A percentile compares a stretch with the other conserved stretches of the same genome.
phyloP scores from a whole-genome alignment of 2,888 invertebrate genomes.

The Diadromus collaris region DNA sequence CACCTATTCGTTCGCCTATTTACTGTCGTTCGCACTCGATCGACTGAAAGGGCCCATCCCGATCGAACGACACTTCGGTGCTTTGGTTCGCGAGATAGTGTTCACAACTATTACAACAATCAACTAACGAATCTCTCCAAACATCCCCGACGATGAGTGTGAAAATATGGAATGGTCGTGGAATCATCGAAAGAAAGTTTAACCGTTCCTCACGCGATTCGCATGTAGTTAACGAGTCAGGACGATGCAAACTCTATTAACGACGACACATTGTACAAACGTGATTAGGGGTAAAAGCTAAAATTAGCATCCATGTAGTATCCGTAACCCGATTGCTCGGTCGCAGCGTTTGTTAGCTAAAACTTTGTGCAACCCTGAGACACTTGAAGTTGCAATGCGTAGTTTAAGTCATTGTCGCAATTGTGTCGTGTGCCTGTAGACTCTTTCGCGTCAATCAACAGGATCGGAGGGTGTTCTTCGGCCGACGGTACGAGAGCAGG shows the following conservation, averaged over 20 bases:
- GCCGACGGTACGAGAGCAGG: slow-evolving; percentile 19
- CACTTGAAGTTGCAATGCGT: slow-evolving; percentile 1
- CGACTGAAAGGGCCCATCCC: neutral
- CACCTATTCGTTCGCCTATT: slow-evolving; percentile 12
- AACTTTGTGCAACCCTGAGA: neutral
- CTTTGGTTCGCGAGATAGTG: neutral
- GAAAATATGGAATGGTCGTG: slow-evolving; percentile 79
- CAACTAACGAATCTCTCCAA: neutral
- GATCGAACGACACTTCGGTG: slow-evolving; percentile 6
- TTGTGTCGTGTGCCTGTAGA: slow-evolving; percentile 2
- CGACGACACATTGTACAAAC: neutral
- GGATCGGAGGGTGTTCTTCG: neutral
- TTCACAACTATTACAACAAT: neutral
- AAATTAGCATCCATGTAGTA: neutral
- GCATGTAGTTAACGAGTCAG: slow-evolving; percentile 8
- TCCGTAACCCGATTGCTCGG: too few species aligned
- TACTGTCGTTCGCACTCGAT: neutral
- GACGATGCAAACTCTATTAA: slow-evolving; percentile 42
- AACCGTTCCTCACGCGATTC: slow-evolving; percentile 62
- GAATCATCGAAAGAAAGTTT: slow-evolving; percentile 79
- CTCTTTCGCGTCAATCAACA: slow-evolving; percentile 31
- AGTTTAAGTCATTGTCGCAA: neutral
- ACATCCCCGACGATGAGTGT: slow-evolving; percentile 34
- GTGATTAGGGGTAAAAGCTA: neutral
- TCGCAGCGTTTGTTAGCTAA: neutral